A percentile compares a stretch with the other conserved stretches of the same genome.
Conservation (phyloP, 2,113 vertebrate genomes). For the Acrocephalus arundinaceus region DNA sequence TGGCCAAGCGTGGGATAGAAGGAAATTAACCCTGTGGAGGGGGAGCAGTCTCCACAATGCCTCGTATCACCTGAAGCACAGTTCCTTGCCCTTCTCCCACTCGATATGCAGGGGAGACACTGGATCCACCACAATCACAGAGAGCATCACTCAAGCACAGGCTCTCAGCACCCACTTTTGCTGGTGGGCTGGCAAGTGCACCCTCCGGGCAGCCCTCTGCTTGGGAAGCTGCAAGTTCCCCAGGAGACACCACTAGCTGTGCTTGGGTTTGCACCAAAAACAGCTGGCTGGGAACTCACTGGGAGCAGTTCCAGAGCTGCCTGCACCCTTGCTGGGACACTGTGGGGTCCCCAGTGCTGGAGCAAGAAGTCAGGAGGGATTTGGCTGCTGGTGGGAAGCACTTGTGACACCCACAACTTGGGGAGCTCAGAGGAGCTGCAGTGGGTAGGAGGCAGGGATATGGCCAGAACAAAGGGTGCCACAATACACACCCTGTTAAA, state of each 20-base stretch:
- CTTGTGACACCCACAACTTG: not conserved
- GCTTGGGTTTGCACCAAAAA: not conserved
- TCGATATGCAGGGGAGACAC: fast-evolving
- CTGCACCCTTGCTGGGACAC: not conserved
- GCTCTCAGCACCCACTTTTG: not conserved
- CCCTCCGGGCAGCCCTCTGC: not conserved
- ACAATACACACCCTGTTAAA: not conserved
- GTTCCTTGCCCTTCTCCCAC: not conserved
- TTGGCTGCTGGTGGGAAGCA: not conserved
- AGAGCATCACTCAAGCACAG: fast-evolving
- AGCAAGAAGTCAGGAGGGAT: not conserved
- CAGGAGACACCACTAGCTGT: fast-evolving
- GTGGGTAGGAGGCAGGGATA: not conserved
- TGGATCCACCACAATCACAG: fast-evolving
- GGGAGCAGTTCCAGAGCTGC: not conserved
- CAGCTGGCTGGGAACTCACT: not conserved
- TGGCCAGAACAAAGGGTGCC: not conserved
- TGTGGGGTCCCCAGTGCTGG: not conserved
- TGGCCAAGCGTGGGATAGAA: not conserved
- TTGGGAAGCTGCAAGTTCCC: not conserved
- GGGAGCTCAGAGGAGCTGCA: not conserved
- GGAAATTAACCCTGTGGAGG: not conserved
- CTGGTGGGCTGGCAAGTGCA: not conserved
- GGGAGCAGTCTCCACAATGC: not conserved
- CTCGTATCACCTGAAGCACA: not conserved